These are phyloP conservation scores for Spondyliosoma cantharus DNA, from an alignment of 2,797 vertebrate genomes.

Conservation along the genomic window DNA sequence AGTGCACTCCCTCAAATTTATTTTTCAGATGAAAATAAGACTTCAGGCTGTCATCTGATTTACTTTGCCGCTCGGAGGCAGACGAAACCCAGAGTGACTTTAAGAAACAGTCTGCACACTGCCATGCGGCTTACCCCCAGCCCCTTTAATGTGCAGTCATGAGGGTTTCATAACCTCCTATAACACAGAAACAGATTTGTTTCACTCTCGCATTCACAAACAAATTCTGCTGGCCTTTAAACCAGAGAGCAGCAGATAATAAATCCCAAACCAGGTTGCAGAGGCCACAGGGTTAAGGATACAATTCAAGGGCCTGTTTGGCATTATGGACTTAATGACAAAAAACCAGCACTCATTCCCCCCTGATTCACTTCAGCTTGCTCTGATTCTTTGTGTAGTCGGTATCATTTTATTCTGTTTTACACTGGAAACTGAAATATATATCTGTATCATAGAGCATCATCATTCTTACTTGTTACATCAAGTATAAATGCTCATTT, in stretches of 20 bases:
- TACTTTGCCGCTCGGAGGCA: conserved; percentile 49
- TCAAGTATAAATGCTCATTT: not conserved
- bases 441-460: not conserved
- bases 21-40: conserved; percentile 60
- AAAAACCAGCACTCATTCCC: not conserved
- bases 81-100: conserved; percentile 46
- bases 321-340: conserved; percentile 13
- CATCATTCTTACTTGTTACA: not conserved
- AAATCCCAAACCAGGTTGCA: conserved; percentile 16
- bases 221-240: conserved; percentile 30
- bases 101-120: conserved; percentile 28
- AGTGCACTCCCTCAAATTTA: conserved; percentile 48
- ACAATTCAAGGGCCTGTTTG: conserved; percentile 23
- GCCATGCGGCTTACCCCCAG: conserved; percentile 45
- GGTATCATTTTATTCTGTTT: not conserved
- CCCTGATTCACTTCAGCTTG: conserved; percentile 4
- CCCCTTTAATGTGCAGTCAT: conserved; percentile 43
- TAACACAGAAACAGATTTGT: conserved; percentile 58
- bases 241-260: conserved; percentile 31
- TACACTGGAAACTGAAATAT: not conserved
- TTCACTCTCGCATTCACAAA: conserved; percentile 46
- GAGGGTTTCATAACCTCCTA: conserved; percentile 43
- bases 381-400: not conserved
- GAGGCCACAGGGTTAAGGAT: conserved; percentile 1
- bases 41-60: conserved; percentile 58